Evolutionary conservation across 2,888 invertebrate species (phyloP).

Genomic region (Ectemnius continuus): DNA sequence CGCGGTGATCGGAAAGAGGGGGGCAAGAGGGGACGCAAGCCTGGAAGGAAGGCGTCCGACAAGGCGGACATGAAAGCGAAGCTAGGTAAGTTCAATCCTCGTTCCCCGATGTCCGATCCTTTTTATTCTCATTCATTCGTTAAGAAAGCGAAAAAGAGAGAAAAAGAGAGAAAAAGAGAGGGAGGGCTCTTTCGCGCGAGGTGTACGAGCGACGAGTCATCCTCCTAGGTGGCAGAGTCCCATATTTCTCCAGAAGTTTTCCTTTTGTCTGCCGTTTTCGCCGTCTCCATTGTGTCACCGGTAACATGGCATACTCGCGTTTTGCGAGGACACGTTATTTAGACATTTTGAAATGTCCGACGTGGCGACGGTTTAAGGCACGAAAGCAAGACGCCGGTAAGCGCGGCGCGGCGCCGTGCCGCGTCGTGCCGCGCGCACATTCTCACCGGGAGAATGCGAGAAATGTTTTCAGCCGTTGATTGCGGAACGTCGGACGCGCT

Average conservation of each 20-base stretch:
- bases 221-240: not conserved
- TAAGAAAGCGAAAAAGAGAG: too few relatives aligned
- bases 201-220: not conserved
- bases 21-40: conserved; percentile 92
- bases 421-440: too few relatives aligned
- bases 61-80: conserved; percentile 97
- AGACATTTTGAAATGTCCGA: conserved; percentile 6
- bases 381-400: conserved; percentile 25
- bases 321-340: not conserved
- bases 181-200: too few relatives aligned
- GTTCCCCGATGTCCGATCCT: not conserved
- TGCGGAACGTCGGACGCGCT: conserved; percentile 27
- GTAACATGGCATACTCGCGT: too few relatives aligned
- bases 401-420: too few relatives aligned
- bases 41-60: conserved; percentile 91
- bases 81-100: conserved; percentile 82
- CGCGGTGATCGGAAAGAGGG: conserved; percentile 87
- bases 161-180: too few relatives aligned
- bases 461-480: conserved; percentile 41
- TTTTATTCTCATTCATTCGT: not conserved
- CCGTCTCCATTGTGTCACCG: too few relatives aligned
- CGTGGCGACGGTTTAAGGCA: conserved; percentile 11
- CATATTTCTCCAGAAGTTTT: not conserved
- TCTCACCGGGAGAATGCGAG: conserved; percentile 20
- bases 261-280: too few relatives aligned